Conservation (phyloP, 2,113 vertebrate species). For the Probosciger aterrimus region DNA sequence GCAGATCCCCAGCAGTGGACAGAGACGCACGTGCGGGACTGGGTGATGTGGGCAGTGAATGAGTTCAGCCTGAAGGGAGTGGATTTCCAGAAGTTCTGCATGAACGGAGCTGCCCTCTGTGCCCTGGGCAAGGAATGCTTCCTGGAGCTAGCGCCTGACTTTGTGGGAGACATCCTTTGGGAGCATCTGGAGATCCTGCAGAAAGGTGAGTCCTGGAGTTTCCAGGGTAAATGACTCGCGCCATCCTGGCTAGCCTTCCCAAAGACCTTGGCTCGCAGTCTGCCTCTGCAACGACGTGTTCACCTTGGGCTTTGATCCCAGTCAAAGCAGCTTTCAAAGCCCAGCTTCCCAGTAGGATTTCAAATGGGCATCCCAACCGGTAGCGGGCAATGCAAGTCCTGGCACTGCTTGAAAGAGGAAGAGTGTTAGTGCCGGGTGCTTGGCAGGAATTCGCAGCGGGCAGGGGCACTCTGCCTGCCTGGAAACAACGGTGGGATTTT, state of each 20-base stretch:
- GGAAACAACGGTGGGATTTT: constrained; percentile 25
- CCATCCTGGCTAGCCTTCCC: not conserved
- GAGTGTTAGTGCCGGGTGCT: not conserved
- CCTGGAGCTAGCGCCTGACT: constrained; percentile 94
- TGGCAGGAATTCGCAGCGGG: not conserved
- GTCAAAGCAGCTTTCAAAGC: not conserved
- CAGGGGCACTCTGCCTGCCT: not conserved
- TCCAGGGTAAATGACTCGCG: fast-evolving
- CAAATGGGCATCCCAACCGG: not conserved
- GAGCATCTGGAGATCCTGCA: constrained; percentile 98
- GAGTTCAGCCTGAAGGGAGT: constrained; percentile 98
- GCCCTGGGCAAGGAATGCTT: constrained; percentile 96
- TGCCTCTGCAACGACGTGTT: not conserved
- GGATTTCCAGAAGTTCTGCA: constrained; percentile 94
- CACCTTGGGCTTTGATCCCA: not conserved
- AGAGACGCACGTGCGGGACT: constrained; percentile 90
- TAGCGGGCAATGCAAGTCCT: not conserved
- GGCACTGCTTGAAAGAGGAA: not conserved
- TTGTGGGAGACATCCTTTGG: constrained; percentile 98
- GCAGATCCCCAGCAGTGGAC: constrained; percentile 96
- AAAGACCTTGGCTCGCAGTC: not conserved
- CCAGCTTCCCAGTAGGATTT: not conserved
- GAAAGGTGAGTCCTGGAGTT: constrained; percentile 82
- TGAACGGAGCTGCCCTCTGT: constrained; percentile 91
- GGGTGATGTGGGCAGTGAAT: constrained; percentile 96